phyloP scores from a whole-genome alignment of 1,140 invertebrate species.

The Atta texana region DNA sequence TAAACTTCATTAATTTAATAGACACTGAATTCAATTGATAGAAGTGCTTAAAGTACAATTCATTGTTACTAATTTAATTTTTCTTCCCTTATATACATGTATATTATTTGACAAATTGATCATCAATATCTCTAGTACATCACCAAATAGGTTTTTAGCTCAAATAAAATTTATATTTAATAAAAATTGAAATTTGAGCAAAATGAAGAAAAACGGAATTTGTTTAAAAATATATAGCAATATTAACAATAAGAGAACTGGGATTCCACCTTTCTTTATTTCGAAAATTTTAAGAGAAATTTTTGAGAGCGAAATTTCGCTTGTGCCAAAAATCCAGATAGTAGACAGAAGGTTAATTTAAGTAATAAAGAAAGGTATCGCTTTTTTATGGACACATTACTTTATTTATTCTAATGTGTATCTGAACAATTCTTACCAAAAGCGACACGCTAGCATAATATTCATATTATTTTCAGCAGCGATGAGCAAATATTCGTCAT shows the following conservation, averaged over 20 bases:
- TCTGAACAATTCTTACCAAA: conserved; percentile 80
- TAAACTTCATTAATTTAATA: not conserved
- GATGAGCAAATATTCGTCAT: conserved; percentile 85
- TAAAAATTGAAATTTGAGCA: too few species aligned
- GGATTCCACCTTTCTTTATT: too few species aligned
- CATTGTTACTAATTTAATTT: not conserved
- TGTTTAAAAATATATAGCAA: too few species aligned
- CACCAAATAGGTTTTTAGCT: too few species aligned
- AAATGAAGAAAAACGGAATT: too few species aligned
- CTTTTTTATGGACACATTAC: too few species aligned
- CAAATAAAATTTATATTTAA: too few species aligned
- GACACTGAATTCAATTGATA: not conserved
- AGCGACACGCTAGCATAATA: conserved; percentile 84
- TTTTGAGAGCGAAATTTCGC: too few species aligned
- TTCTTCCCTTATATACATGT: not conserved
- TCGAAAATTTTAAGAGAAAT: too few species aligned
- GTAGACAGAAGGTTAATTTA: too few species aligned
- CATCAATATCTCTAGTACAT: not conserved
- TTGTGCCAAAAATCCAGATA: too few species aligned
- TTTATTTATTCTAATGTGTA: not conserved
- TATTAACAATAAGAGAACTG: too few species aligned
- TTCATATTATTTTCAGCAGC: conserved; percentile 82
- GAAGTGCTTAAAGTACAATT: not conserved
- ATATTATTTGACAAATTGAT: not conserved
- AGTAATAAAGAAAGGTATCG: not conserved